A percentile compares a stretch with the other conserved stretches of the same genome.
Evolutionary conservation across 2,113 vertebrate species (phyloP).

Genomic region (Perca schrenkii): DNA sequence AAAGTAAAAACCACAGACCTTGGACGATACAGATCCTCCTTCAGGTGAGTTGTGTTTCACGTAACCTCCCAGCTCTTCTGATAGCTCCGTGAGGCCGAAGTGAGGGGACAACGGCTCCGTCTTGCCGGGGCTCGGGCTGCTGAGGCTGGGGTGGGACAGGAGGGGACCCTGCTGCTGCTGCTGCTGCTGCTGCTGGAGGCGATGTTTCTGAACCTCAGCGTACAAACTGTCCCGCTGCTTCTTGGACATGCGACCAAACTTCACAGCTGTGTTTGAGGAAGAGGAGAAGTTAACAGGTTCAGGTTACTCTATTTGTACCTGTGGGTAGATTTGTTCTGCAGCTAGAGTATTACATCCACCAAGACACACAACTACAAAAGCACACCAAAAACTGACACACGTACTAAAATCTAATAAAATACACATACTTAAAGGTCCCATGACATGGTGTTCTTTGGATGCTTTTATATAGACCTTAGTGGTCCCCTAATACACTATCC

Average conservation of each 20-base stretch:
- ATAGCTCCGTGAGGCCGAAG: constrained; percentile 91
- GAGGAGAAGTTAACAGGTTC: too few species aligned
- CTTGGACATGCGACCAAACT: constrained; percentile 96
- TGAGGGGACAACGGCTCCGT: constrained; percentile 91
- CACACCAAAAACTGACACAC: too few species aligned
- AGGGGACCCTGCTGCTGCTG: constrained; percentile 77
- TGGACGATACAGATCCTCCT: constrained; percentile 74
- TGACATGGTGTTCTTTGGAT: too few species aligned
- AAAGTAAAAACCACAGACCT: constrained; percentile 37
- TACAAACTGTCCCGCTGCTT: constrained; percentile 96
- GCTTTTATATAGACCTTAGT: too few species aligned
- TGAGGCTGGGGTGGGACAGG: constrained; percentile 40
- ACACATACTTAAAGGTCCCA: too few species aligned
- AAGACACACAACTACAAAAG: too few species aligned
- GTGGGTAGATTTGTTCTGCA: too few species aligned
- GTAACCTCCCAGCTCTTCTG: constrained; percentile 90
- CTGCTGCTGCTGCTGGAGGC: constrained; percentile 90
- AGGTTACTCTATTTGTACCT: too few species aligned
- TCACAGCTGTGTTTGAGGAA: constrained; percentile 84
- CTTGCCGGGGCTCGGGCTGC: constrained; percentile 89
- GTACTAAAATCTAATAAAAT: too few species aligned
- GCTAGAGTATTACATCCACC: too few species aligned
- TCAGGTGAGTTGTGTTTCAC: constrained; percentile 90
- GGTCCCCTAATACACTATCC: too few species aligned
- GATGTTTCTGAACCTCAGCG: constrained; percentile 94